Evolutionary conservation across 2,797 vertebrate species (phyloP), one percentile per base, ranked within the genome.

Genomic region (Clarias fuscus): DNA sequence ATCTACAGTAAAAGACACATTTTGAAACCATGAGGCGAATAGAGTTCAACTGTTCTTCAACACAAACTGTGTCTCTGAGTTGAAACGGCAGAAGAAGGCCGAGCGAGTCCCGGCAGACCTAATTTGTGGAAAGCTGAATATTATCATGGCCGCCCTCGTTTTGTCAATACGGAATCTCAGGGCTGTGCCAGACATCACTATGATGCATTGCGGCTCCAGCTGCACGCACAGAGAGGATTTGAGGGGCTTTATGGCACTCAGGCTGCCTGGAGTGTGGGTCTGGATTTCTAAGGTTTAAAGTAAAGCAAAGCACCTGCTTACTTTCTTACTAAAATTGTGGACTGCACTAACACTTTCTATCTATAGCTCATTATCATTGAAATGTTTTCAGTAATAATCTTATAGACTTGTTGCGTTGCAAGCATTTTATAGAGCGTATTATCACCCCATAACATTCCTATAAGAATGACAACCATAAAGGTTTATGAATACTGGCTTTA

Each of bases 81-180:
- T 67, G 56, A 17, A 77, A 70, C n/a, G 14, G 61, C 59, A 68
- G 70, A 73, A 76, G 83, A 33, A 87, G 61, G 78, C 72, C 37
- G 37, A 17, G 30, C 18, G 56, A 80, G 30, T 84, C 86, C 84
- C 88, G 59, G 78, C 30, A 87, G 87, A 65, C 78, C 71, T 90
- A 72, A 87, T 89, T 89, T 90, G 88, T 84, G 76, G 67, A 84
- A 88, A 88, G 78, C 65, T 77, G 84, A 90, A 87, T 84, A 88
- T 85, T 81, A 88, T 88, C 68, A 81, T 84, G 81, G 81, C 70
- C 37, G 48, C 64, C 82, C 86, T 88, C 53, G 24, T 87, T 92
- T 83, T 85, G 88, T 90, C 85, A 82, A 89, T 77, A 87, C 33
- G 64, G 64, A 85, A 86, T 87, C 43, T 27, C 81, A 64, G 73